A percentile compares a stretch with the other conserved stretches of the same genome.
Evolutionary conservation across 2,797 vertebrate species (phyloP).

Genomic region (Pseudochromis fuscus): DNA sequence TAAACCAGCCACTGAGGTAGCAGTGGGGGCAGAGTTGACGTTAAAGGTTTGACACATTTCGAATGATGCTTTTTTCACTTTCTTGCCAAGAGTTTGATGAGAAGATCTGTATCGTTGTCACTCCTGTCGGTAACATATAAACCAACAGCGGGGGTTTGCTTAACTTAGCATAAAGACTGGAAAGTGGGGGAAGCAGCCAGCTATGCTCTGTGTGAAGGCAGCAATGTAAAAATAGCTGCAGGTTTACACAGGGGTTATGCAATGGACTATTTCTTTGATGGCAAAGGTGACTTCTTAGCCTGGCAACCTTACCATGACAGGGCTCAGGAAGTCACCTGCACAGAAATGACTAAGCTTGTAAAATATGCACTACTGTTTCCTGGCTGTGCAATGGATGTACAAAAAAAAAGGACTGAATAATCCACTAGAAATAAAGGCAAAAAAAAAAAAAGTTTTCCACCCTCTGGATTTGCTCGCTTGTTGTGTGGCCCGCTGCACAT

Average conservation of each 20-base stretch:
- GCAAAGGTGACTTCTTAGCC: neutral
- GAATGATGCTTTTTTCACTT: neutral
- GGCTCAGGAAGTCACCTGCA: neutral
- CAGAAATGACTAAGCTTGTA: neutral
- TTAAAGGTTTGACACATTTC: neutral
- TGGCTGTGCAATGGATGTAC: too few relatives aligned
- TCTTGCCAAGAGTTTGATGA: neutral
- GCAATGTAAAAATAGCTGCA: neutral
- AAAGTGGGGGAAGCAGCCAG: neutral
- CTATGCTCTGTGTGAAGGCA: neutral
- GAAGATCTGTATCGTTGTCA: too few relatives aligned
- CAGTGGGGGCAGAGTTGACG: neutral
- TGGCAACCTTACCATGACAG: neutral
- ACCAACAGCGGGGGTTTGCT: neutral
- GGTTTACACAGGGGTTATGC: neutral
- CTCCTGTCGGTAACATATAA: neutral
- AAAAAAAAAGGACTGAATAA: too few relatives aligned
- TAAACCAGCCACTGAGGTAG: too few relatives aligned
- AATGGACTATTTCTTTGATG: neutral
- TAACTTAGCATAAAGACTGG: neutral
- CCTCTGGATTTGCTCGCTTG: too few relatives aligned
- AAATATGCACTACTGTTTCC: neutral
- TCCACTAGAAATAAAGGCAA: too few relatives aligned
- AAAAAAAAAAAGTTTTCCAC: too few relatives aligned
- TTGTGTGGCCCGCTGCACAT: too few relatives aligned